A percentile compares a stretch with the other conserved stretches of the same genome.
Evolutionary conservation across 2,113 vertebrate genomes (phyloP).

Genomic region (Charina bottae): DNA sequence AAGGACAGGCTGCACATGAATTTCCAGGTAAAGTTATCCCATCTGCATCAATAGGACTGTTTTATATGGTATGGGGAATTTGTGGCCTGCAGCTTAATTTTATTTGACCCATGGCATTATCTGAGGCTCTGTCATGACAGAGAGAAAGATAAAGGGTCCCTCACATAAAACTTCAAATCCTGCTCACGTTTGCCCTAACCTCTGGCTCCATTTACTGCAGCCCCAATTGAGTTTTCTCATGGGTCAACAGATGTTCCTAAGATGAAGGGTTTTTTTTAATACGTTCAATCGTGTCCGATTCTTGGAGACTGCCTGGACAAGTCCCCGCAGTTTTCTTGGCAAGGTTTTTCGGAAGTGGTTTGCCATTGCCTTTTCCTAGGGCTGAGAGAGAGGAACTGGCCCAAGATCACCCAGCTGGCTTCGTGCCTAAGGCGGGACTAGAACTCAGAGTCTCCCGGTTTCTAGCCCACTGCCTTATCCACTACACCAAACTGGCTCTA

Average conservation of each 20-base stretch:
- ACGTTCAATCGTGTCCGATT: too few species aligned
- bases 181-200: background rate
- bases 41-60: background rate
- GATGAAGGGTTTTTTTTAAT: background rate
- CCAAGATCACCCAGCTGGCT: too few species aligned
- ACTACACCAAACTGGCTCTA: too few species aligned
- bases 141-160: background rate
- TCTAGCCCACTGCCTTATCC: too few species aligned
- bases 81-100: background rate
- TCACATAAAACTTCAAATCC: background rate
- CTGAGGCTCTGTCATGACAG: background rate
- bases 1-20: constrained; percentile 38
- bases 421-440: too few species aligned
- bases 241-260: background rate
- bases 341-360: too few species aligned
- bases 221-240: background rate
- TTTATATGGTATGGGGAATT: background rate
- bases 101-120: background rate
- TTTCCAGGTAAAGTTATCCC: constrained; percentile 60
- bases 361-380: too few species aligned
- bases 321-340: too few species aligned
- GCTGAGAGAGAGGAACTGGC: too few species aligned
- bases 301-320: too few species aligned
- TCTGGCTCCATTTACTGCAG: background rate
- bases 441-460: too few species aligned